Conservation (phyloP, 2,113 vertebrate species). For the Octodon degus region DNA sequence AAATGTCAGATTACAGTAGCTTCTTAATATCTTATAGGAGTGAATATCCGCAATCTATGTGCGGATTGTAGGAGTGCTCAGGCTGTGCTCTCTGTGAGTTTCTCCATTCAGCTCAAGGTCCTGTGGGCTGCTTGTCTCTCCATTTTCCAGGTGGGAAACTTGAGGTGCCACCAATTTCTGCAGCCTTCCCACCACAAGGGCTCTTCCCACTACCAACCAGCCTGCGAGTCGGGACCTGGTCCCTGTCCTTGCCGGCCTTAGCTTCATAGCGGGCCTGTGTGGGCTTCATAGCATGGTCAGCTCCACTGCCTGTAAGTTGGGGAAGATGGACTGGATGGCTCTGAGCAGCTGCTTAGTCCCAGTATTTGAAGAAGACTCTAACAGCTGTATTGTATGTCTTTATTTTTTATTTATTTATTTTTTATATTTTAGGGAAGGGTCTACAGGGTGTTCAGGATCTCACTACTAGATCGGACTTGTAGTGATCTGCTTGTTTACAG, state of each 20-base stretch:
- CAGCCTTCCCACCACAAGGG: neutral
- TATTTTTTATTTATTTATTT: too few relatives aligned
- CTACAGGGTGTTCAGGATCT: too few relatives aligned
- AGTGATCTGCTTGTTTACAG: too few relatives aligned
- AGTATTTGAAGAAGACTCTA: neutral
- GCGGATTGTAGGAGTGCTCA: neutral
- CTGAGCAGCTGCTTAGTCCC: neutral
- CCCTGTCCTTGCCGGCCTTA: neutral
- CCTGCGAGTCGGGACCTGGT: neutral
- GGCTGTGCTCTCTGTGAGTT: neutral
- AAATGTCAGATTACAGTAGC: constrained; percentile 18
- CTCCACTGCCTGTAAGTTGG: neutral
- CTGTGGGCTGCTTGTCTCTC: neutral
- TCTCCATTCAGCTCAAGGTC: neutral
- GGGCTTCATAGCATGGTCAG: neutral
- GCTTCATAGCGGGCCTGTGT: neutral
- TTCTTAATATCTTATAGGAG: neutral
- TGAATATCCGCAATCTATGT: neutral
- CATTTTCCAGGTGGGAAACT: neutral
- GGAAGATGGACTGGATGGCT: neutral
- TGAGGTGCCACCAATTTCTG: neutral
- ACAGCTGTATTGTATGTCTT: neutral
- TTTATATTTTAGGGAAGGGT: too few relatives aligned
- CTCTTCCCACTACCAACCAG: neutral
- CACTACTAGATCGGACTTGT: too few relatives aligned